A percentile compares a stretch with the other conserved stretches of the same genome.
Evolutionary conservation across 2,888 invertebrate species (phyloP).

Genomic region (Chymomyza caudatula): DNA sequence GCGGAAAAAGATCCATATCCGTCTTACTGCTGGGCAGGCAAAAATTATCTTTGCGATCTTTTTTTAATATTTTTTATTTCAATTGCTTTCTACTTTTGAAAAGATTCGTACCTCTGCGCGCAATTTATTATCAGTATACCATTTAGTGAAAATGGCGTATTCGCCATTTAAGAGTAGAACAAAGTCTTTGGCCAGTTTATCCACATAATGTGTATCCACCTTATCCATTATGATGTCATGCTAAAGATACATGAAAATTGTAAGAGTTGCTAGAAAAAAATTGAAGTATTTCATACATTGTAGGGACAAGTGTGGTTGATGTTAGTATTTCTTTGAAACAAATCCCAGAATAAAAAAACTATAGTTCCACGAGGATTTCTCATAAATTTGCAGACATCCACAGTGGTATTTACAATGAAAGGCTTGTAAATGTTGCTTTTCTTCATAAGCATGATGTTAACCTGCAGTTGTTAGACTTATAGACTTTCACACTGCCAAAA

Average conservation of each 20-base stretch:
- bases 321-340: neutral
- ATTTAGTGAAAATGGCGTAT: neutral
- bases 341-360: neutral
- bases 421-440: neutral
- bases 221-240: neutral
- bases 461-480: neutral
- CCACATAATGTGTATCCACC: neutral
- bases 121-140: neutral
- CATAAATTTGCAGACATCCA: conserved; percentile 1
- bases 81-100: neutral
- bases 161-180: neutral
- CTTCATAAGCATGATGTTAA: neutral
- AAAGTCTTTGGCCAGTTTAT: neutral
- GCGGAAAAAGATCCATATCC: too few relatives aligned
- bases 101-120: neutral
- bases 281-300: neutral
- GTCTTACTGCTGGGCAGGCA: too few relatives aligned
- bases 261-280: neutral
- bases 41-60: too few relatives aligned
- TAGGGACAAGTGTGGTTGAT: conserved; percentile 1
- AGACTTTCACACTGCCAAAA: neutral
- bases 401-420: neutral
- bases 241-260: neutral
- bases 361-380: neutral
- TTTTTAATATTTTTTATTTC: neutral